Percentiles rank a stretch among this genome's conserved stretches.
phyloP scores from a whole-genome alignment of 2,888 invertebrate genomes.

The Mesochorus sp. region DNA sequence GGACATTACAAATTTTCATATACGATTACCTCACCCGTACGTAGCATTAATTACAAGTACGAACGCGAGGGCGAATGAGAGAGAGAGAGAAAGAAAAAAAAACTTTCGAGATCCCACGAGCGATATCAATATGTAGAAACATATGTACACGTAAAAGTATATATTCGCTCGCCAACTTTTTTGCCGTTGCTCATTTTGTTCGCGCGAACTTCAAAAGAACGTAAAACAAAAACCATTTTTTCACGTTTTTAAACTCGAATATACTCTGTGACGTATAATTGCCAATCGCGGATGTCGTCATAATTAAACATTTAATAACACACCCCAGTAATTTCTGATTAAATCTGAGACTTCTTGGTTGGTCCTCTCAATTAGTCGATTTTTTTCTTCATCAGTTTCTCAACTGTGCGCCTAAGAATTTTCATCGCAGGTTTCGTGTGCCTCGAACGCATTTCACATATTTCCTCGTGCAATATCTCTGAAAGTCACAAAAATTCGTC shows the following conservation, averaged over 20 bases:
- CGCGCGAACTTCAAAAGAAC: background rate
- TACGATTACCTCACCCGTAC: constrained; percentile 36
- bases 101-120: constrained; percentile 29
- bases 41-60: constrained; percentile 32
- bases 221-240: background rate
- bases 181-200: background rate
- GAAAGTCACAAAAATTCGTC: too few species aligned
- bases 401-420: background rate
- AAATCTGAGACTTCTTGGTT: constrained; percentile 9
- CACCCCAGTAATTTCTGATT: constrained; percentile 28
- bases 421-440: background rate
- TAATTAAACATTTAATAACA: constrained; percentile 7
- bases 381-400: background rate
- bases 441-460: background rate
- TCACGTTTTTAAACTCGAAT: background rate
- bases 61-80: background rate
- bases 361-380: constrained; percentile 30
- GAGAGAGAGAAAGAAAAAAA: background rate
- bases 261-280: constrained; percentile 7
- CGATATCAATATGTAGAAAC: constrained; percentile 12
- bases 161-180: constrained; percentile 5
- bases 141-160: background rate
- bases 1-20: constrained; percentile 40
- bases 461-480: background rate
- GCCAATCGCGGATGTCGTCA: background rate